Evolutionary conservation across 2,888 invertebrate genomes (phyloP).

Genomic region (Aphidius colemani): DNA sequence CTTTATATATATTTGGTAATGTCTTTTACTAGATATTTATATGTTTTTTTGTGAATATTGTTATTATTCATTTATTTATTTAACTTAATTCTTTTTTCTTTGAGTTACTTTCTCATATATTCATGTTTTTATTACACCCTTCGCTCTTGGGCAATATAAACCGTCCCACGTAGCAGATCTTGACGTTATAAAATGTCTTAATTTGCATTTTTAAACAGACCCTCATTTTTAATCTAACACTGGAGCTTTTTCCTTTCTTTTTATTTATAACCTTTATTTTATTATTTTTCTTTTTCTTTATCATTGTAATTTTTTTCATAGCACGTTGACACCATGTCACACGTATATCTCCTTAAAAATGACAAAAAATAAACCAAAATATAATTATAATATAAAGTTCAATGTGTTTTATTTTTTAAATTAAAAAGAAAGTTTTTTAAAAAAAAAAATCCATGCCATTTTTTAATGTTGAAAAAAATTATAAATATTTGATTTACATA

Average conservation of each 20-base stretch:
- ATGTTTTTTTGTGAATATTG: not conserved
- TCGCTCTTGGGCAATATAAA: constrained; percentile 31
- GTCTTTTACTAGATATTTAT: not conserved
- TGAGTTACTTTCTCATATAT: constrained; percentile 32
- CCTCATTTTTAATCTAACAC: constrained; percentile 34
- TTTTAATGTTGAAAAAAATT: too few species aligned
- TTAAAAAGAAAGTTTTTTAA: too few species aligned
- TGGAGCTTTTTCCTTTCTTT: constrained; percentile 14
- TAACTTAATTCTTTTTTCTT: not conserved
- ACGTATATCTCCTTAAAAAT: not conserved
- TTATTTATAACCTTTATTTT: not conserved
- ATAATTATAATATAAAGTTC: too few species aligned
- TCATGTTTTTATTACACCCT: constrained; percentile 38
- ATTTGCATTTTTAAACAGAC: constrained; percentile 50
- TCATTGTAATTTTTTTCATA: constrained; percentile 3
- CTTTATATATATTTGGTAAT: too few species aligned
- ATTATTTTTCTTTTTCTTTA: constrained; percentile 6
- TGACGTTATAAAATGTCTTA: constrained; percentile 47
- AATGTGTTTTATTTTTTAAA: too few species aligned
- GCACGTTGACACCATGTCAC: constrained; percentile 7
- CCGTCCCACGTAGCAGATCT: constrained; percentile 37
- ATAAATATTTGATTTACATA: too few species aligned
- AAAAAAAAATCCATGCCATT: too few species aligned
- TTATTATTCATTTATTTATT: not conserved
- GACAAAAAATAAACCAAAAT: not conserved